These are phyloP conservation scores for Pachypeltis micranthus DNA, from an alignment of 1,140 invertebrate species.

Conservation along the genomic window DNA sequence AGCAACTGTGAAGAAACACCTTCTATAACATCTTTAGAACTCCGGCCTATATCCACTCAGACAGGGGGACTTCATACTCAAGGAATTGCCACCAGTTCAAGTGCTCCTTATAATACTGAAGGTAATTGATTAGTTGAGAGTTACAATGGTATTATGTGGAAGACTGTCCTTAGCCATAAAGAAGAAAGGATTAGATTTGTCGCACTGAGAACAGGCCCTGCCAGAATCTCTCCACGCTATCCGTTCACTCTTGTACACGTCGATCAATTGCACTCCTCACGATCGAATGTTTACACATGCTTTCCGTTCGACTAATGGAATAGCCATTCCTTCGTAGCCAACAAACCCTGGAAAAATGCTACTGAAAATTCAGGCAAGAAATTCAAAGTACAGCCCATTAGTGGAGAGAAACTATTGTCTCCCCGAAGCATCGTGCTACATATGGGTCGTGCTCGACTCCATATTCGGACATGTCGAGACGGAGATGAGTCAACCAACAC, in stretches of 20 bases:
- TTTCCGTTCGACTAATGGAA: background rate
- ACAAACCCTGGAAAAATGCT: background rate
- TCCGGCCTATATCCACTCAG: slow-evolving; percentile 25
- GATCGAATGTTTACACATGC: background rate
- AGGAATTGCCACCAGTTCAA: background rate
- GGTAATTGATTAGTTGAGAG: background rate
- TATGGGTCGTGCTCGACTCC: no score
- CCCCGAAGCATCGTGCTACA: no score
- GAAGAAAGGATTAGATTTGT: background rate
- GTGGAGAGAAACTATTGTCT: no score
- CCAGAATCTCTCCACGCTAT: background rate
- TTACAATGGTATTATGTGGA: background rate
- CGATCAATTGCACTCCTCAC: background rate
- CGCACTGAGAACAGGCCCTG: background rate
- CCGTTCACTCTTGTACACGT: background rate
- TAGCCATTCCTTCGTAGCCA: no score
- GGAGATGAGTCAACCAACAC: no score
- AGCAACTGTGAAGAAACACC: slow-evolving; percentile 22
- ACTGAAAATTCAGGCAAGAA: background rate
- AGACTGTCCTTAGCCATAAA: background rate
- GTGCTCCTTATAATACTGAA: background rate
- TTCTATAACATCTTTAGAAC: slow-evolving; percentile 25
- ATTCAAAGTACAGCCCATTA: no score
- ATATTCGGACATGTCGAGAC: no score
- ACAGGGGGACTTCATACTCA: slow-evolving; percentile 16